Conservation (phyloP, 2,113 vertebrate species). For the Corapipo altera region DNA sequence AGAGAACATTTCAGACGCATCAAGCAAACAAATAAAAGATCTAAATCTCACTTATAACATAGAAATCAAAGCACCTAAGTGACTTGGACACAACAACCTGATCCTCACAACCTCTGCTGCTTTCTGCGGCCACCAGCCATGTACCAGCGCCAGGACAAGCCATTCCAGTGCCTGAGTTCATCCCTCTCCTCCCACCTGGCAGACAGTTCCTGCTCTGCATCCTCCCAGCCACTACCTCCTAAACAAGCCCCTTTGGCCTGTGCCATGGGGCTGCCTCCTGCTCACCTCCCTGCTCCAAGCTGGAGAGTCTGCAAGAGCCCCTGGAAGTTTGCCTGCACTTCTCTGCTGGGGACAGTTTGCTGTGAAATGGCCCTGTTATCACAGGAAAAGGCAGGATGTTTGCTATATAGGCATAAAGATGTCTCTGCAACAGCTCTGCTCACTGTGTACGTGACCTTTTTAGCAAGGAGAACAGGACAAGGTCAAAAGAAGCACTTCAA, state of each 20-base stretch:
- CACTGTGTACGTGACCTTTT: fast-evolving
- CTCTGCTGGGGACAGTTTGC: neutral
- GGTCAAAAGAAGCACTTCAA: neutral
- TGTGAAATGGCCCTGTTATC: neutral
- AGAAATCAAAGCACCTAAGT: neutral
- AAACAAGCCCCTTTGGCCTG: neutral
- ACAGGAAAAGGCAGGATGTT: neutral
- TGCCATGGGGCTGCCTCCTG: neutral
- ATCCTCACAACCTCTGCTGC: neutral
- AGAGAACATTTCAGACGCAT: neutral
- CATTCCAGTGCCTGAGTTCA: neutral
- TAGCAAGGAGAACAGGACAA: neutral
- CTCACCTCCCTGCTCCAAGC: neutral
- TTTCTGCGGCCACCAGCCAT: neutral
- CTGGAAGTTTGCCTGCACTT: neutral
- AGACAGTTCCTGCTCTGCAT: neutral
- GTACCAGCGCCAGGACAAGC: neutral
- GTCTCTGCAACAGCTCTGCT: neutral
- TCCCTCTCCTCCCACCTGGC: neutral
- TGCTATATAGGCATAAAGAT: neutral
- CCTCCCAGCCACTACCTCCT: neutral
- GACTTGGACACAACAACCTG: neutral
- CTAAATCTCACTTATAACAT: neutral
- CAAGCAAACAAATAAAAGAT: neutral
- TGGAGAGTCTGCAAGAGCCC: neutral